Conservation (phyloP, 64 coral and sea anemone species). For the Montipora capricornis region DNA sequence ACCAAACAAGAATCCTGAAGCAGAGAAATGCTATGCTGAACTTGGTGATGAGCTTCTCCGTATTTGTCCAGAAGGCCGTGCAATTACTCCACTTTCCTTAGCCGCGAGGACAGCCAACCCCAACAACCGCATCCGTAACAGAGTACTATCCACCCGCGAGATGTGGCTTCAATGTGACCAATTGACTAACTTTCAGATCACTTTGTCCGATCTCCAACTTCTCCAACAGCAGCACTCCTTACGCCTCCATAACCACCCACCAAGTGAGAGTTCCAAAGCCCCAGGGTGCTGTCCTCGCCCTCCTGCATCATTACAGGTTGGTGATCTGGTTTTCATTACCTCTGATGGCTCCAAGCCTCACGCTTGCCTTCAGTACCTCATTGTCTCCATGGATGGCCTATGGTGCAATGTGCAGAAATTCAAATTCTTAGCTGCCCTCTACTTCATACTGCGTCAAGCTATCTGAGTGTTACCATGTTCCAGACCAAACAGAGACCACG, state of each 20-base stretch:
- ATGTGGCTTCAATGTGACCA: conserved; percentile 19
- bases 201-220: conserved; percentile 45
- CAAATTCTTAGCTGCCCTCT: no score
- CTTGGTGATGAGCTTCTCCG: conserved; percentile 35
- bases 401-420: no score
- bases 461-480: no score
- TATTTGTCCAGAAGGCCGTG: conserved; percentile 6
- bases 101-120: not conserved
- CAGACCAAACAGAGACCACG: no score
- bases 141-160: not conserved
- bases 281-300: not conserved
- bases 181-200: conserved; percentile 52
- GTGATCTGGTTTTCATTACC: conserved; percentile 68
- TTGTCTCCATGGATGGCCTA: no score
- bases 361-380: no score
- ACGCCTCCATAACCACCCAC: conserved; percentile 53
- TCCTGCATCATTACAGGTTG: conserved; percentile 30
- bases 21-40: conserved; percentile 20
- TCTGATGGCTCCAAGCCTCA: conserved; percentile 71
- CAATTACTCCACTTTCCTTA: conserved; percentile 9
- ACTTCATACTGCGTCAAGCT: no score
- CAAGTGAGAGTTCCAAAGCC: conserved; percentile 69
- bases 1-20: conserved; percentile 52
- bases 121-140: not conserved
- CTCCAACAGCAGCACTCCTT: conserved; percentile 46